Evolutionary conservation across 1,140 invertebrate species (phyloP).

Genomic region (Capitella teleta): DNA sequence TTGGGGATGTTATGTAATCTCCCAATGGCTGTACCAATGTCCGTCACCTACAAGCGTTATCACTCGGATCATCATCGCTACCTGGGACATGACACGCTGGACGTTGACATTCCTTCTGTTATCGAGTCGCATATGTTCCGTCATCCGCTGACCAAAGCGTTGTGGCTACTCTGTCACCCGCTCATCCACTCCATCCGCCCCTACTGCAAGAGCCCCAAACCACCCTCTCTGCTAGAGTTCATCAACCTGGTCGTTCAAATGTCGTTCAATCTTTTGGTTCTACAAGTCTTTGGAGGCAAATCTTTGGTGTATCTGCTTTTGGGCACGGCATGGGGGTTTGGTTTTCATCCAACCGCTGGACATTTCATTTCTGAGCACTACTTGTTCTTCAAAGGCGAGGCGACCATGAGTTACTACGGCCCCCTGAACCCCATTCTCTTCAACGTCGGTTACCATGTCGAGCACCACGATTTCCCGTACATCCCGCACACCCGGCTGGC

Average conservation of each 20-base stretch:
- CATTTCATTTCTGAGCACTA: conserved; percentile 99
- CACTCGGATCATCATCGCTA: conserved; percentile 39
- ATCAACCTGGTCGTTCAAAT: conserved; percentile 79
- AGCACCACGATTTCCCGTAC: conserved; percentile 42
- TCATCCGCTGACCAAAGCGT: conserved; percentile 31
- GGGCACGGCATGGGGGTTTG: conserved; percentile 86
- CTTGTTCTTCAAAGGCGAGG: conserved; percentile 89
- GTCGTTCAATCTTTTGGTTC: conserved; percentile 65
- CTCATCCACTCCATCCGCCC: conserved; percentile 31
- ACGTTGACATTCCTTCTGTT: conserved; percentile 37
- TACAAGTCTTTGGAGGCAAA: conserved; percentile 65
- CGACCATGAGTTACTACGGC: conserved; percentile 97
- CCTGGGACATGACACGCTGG: conserved; percentile 32
- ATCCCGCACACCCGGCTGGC: conserved; percentile 32
- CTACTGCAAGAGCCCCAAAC: conserved; percentile 56
- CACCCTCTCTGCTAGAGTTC: conserved; percentile 56
- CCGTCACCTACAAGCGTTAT: conserved; percentile 41
- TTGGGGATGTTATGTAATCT: conserved; percentile 39
- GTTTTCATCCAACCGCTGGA: conserved; percentile 91
- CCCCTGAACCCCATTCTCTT: conserved; percentile 91
- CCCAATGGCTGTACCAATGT: conserved; percentile 36
- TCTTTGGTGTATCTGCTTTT: conserved; percentile 70
- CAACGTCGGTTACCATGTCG: conserved; percentile 72
- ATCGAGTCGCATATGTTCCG: conserved; percentile 32
- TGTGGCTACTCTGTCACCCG: conserved; percentile 35